These are phyloP conservation scores for Agapornis roseicollis DNA, from an alignment of 2,113 vertebrate genomes.

Conservation along the genomic window DNA sequence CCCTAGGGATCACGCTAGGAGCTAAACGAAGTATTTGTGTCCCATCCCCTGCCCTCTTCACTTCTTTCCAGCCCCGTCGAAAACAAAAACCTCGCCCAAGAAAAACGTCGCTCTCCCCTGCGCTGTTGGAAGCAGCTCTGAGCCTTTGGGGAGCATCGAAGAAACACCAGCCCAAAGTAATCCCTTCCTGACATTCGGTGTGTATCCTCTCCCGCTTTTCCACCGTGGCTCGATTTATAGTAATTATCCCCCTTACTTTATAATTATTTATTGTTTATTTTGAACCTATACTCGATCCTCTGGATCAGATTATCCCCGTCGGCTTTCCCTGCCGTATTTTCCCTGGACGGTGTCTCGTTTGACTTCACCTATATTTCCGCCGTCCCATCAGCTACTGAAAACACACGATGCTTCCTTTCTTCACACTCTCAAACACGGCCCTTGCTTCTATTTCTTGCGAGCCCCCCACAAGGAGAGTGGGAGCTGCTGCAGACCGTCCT, in stretches of 20 bases:
- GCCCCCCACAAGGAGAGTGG: neutral
- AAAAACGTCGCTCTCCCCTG: neutral
- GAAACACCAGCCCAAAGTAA: neutral
- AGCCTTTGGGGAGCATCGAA: neutral
- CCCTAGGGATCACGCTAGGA: neutral
- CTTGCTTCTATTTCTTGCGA: neutral
- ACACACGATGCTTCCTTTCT: neutral
- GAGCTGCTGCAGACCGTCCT: neutral
- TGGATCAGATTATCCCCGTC: neutral
- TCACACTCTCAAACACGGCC: neutral
- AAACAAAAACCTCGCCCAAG: neutral
- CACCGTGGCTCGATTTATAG: accelerated
- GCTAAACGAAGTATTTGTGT: neutral
- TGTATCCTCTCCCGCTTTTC: neutral
- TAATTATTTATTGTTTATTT: neutral
- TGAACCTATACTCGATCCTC: neutral
- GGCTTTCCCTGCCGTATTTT: neutral
- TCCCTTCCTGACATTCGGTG: neutral
- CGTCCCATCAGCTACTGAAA: neutral
- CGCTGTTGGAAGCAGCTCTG: neutral
- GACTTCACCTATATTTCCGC: neutral
- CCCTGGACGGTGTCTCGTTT: neutral
- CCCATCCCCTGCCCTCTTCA: neutral
- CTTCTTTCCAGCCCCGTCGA: neutral
- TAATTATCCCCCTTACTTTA: neutral